phyloP scores from a whole-genome alignment of 2,113 vertebrate species.

The Tinamus guttatus region DNA sequence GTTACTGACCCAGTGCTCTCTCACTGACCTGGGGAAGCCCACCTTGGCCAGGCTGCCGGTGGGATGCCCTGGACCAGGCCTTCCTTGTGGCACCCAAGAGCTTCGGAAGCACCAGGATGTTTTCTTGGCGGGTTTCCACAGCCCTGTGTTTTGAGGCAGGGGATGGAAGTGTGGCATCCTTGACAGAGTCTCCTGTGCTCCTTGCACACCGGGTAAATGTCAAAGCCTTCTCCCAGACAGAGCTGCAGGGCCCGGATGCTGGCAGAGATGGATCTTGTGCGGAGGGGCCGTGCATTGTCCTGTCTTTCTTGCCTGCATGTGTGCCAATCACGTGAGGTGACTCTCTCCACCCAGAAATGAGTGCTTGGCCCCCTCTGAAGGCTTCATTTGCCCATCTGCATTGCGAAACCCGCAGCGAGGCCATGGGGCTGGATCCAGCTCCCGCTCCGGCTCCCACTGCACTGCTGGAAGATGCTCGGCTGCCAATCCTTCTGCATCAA shows the following conservation, averaged over 20 bases:
- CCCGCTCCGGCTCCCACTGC: neutral
- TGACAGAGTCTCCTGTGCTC: no score
- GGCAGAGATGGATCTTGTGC: fast-evolving
- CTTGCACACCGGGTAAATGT: no score
- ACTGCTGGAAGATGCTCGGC: neutral
- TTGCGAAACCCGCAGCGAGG: no score
- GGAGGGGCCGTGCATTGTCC: fast-evolving
- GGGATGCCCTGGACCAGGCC: no score
- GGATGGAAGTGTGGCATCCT: no score
- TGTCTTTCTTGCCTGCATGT: neutral
- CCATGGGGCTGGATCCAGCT: no score
- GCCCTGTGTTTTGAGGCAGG: no score
- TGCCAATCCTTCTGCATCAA: neutral
- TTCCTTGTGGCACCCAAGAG: neutral
- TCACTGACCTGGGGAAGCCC: neutral
- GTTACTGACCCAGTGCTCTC: neutral
- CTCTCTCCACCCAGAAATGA: no score
- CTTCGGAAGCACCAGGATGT: neutral
- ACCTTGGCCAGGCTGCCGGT: neutral
- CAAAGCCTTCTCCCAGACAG: no score
- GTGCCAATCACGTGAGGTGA: fast-evolving
- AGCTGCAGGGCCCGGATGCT: no score
- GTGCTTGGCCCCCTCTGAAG: no score
- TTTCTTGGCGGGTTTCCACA: neutral
- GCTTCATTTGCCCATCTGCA: no score